Evolutionary conservation across 2,113 vertebrate genomes (phyloP).

Genomic region (Conger conger): DNA sequence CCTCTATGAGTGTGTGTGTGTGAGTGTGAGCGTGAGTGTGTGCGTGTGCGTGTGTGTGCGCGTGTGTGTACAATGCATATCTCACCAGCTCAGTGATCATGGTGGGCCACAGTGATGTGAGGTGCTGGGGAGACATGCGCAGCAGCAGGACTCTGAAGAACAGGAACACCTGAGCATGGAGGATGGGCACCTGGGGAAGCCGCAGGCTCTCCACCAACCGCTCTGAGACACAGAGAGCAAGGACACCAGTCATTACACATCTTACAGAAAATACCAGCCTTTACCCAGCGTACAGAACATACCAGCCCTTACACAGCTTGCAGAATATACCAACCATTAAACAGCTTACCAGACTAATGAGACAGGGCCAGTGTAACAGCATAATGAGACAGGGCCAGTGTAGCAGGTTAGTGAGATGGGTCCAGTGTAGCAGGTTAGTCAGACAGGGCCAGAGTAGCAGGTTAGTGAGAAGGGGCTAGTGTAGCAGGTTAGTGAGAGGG

Average conservation of each 20-base stretch:
- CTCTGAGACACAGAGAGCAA: slow-evolving; percentile 72
- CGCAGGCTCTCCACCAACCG: slow-evolving; percentile 96
- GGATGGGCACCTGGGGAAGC: slow-evolving; percentile 94
- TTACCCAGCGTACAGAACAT: neutral
- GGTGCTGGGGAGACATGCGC: slow-evolving; percentile 96
- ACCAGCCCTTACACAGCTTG: neutral
- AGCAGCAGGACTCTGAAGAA: slow-evolving; percentile 97
- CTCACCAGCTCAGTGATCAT: slow-evolving; percentile 98
- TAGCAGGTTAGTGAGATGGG: too few species aligned
- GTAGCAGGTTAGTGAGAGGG: too few species aligned
- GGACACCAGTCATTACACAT: neutral
- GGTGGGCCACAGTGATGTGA: slow-evolving; percentile 97
- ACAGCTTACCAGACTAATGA: too few species aligned
- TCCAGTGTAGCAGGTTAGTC: too few species aligned
- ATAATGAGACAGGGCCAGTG: too few species aligned
- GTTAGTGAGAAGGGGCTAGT: too few species aligned
- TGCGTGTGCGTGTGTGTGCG: neutral
- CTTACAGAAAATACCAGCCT: neutral
- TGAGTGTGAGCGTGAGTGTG: neutral
- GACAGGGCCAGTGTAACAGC: too few species aligned
- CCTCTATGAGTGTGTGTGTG: slow-evolving; percentile 90
- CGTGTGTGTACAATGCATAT: too few species aligned
- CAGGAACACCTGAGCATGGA: slow-evolving; percentile 98
- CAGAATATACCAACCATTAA: neutral
- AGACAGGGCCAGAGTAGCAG: too few species aligned